Base-by-base conservation (phyloP, 2,113 vertebrate species). In the Meriones unguiculatus region DNA sequence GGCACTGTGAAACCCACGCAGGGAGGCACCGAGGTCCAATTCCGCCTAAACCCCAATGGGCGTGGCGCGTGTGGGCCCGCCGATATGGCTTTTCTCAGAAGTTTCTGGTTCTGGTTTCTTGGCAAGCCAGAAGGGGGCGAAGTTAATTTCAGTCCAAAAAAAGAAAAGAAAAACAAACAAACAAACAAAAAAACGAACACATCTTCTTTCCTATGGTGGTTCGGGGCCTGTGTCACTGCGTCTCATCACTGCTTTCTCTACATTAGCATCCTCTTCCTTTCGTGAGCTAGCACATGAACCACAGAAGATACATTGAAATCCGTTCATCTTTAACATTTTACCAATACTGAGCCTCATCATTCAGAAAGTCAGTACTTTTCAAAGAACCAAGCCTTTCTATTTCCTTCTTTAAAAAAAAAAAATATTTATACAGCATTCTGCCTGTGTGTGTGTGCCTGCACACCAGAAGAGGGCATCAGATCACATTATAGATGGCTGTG, bases 111-210 rank as follows among this genome's bases (percentile, higher is more conserved):
- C 46, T 46, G 46, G 46, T 46, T 46, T 90, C 17, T 0, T 0
- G 35, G 7, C 11, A 20, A 89, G 59, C 72, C 96, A 88, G 92
- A 77, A 97, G 95, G 80, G 90, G 92, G 96, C 77, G n/a, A 15
- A 73, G 38, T 28, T 7, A 28, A 25, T 14, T 15, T 85, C 85
- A 2, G 28, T 12, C 12, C 0, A 5, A 46, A 46, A 46, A 46
- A 46, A 46, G 5, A 4, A 46, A 46, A 46, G 5, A 4, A 46
- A 46, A 46, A 46, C 3, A 46, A 46, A 46, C 3, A 46, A 46
- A 46, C 3, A 46, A 46, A 46, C 3, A 46, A 46, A 46, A 4
- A 46, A 46, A 46, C 41, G 4, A 46, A 46, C 52, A 28, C 0
- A 8, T 8, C 0, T 28, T 64, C 46, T 69, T 77, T 32, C 84